phyloP scores from a whole-genome alignment of 37 sponge, comb jelly and placozoan genomes.

The Ianthella basta region DNA sequence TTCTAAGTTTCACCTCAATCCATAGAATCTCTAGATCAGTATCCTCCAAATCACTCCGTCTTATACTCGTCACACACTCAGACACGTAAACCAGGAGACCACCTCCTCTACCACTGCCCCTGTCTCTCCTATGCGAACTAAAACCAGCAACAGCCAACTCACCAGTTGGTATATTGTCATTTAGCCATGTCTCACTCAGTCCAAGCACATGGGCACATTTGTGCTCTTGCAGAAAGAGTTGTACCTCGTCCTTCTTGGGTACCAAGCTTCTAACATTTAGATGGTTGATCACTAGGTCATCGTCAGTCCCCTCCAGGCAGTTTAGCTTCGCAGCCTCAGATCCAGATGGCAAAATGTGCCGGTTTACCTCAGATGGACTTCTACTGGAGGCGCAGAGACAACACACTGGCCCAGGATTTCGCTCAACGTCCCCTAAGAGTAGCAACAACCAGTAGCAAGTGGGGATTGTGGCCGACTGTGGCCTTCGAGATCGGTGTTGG shows the following conservation, averaged over 20 bases:
- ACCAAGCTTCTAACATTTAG: slow-evolving; percentile 26
- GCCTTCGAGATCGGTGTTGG: no score
- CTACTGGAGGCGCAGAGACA: neutral
- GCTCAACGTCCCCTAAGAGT: slow-evolving; percentile 13
- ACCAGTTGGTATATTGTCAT: neutral
- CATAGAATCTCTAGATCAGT: slow-evolving; percentile 19
- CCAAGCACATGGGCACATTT: neutral
- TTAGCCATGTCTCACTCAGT: slow-evolving; percentile 21
- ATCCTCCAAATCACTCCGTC: slow-evolving; percentile 26
- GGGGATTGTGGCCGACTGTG: no score
- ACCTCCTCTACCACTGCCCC: slow-evolving; percentile 10
- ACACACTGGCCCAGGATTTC: neutral
- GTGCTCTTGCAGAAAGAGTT: neutral
- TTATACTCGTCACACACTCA: slow-evolving; percentile 2
- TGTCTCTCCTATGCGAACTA: neutral
- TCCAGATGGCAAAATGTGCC: neutral
- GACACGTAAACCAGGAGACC: slow-evolving; percentile 38
- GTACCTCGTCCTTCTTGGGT: slow-evolving; percentile 8
- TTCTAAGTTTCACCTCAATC: slow-evolving; percentile 31
- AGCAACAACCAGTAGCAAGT: neutral
- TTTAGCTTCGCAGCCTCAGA: neutral
- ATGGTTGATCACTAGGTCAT: neutral
- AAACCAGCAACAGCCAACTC: neutral
- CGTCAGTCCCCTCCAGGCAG: neutral
- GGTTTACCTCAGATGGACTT: neutral